phyloP scores from a whole-genome alignment of 2,113 vertebrate genomes.

The Brevimyrus niger region DNA sequence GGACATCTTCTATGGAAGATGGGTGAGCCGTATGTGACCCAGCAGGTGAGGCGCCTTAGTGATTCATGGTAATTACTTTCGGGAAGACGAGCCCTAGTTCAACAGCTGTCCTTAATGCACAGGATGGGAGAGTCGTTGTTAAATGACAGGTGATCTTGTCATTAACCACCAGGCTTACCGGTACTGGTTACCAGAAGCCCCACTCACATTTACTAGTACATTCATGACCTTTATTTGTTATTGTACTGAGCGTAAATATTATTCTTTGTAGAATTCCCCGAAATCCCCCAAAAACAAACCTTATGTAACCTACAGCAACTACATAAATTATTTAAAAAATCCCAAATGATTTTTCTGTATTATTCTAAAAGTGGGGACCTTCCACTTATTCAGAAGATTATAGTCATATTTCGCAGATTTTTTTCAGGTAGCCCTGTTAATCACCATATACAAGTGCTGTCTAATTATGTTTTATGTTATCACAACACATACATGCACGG shows the following conservation, averaged over 20 bases:
- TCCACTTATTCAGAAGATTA: neutral
- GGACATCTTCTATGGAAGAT: neutral
- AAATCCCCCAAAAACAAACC: neutral
- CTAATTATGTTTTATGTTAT: no score
- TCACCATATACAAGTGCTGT: neutral
- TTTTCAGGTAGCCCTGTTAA: neutral
- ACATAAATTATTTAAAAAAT: neutral
- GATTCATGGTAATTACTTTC: constrained; percentile 1
- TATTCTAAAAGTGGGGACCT: neutral
- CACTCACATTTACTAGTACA: neutral
- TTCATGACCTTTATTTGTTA: neutral
- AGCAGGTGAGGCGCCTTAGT: neutral
- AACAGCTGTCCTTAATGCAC: neutral
- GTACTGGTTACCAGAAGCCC: neutral
- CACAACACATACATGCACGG: no score
- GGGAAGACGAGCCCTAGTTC: neutral
- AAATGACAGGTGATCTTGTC: neutral
- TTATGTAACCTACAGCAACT: neutral
- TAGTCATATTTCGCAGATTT: neutral
- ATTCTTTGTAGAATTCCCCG: neutral
- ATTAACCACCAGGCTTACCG: neutral
- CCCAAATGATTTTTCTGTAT: neutral
- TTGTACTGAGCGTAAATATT: neutral
- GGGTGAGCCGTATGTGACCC: neutral
- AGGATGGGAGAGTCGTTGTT: neutral